A percentile compares a stretch with the other conserved stretches of the same genome.
phyloP scores from a whole-genome alignment of 1,140 invertebrate species.

The Brachionus plicatilis region DNA sequence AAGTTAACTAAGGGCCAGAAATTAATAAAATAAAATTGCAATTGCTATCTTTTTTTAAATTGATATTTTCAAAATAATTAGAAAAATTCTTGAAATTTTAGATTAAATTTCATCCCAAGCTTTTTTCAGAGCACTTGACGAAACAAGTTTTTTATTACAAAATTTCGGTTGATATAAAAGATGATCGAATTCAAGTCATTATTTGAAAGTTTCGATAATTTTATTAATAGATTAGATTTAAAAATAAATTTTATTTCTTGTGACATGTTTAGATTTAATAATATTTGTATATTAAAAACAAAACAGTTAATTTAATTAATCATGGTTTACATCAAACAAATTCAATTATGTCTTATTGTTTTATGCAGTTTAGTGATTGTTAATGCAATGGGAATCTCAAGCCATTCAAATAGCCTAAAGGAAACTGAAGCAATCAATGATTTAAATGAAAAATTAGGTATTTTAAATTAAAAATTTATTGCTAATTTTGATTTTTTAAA shows the following conservation, averaged over 20 bases:
- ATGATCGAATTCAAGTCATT: not conserved
- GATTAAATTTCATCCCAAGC: not conserved
- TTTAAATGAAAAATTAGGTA: not conserved
- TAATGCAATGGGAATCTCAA: not conserved
- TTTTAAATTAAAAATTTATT: not conserved
- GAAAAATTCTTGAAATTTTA: slow-evolving; percentile 16
- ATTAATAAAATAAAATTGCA: not conserved
- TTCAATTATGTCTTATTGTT: not conserved
- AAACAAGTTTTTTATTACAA: not conserved
- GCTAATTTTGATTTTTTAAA: not conserved
- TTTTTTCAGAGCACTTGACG: not conserved
- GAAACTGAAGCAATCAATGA: not conserved
- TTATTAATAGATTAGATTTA: not conserved
- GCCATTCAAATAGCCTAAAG: not conserved
- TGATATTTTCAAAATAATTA: slow-evolving; percentile 8
- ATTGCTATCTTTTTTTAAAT: not conserved
- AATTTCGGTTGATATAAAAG: not conserved
- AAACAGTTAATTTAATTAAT: not conserved
- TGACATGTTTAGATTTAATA: not conserved
- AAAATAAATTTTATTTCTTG: not conserved
- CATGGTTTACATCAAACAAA: not conserved
- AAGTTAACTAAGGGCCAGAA: not conserved
- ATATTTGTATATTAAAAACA: not conserved
- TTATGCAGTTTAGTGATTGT: not conserved
- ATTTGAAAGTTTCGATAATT: not conserved